Evolutionary conservation across 2,113 vertebrate species (phyloP), one percentile per base, ranked within the genome.

Genomic region (Tachycineta bicolor): DNA sequence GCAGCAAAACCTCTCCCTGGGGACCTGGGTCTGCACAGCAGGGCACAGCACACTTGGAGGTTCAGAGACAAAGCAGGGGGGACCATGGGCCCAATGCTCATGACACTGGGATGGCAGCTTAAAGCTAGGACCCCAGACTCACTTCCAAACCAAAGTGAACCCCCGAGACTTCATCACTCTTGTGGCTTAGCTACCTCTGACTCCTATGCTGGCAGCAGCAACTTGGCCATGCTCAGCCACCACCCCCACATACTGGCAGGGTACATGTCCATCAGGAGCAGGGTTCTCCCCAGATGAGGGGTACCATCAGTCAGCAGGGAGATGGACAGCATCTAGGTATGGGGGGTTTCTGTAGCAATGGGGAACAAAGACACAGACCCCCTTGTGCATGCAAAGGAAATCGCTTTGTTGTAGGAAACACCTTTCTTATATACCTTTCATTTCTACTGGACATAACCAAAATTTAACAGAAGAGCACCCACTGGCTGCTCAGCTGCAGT

Each of bases 201-300:
- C 60, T 43, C 21, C 44, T 58, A 7, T 67, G 68, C 39, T 19
- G 39, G 52, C 10, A 50, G 24, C 52, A 56, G 44, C 0, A 0
- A 50, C 68, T 67, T 19, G 12, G 77, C 37, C 23, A 9, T 44
- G 37, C 23, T 74, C 37, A 59, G 7, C 28, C 37, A 59, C 64
- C 50, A 34, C 10, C 21, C 34, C 22, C 76, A 33, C 31, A 56
- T 18, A 23, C 8, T 0, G 0, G 17, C 21, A 56, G 21, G 34
- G 26, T 31, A 33, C 59, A 2, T 10, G 25, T 73, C 31, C 25
- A 14, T 58, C 17, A 44, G 59, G 19, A 65, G 17, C 21, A 56
- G 21, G 34, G 26, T 31, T 37, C 59, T 65, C 26, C 50, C 34
- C 20, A 64, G 17, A 73, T 0, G 0, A 58, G 50, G 33, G 25